Evolutionary conservation across 2,113 vertebrate species (phyloP).

Genomic region (Paradoxurus hermaphroditus): DNA sequence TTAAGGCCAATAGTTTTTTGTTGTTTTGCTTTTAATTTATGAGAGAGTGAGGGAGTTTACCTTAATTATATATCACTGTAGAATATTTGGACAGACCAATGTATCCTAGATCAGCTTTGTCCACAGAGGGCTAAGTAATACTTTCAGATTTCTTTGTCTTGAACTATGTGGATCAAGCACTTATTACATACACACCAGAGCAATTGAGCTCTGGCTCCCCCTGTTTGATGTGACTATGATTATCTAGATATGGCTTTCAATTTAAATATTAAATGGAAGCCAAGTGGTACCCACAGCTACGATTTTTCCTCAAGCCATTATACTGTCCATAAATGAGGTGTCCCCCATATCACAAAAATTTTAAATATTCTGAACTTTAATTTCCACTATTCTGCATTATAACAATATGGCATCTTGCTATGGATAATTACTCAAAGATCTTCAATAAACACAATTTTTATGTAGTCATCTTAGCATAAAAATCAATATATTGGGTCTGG

Average conservation of each 20-base stretch:
- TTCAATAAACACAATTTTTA: background rate
- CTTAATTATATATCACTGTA: background rate
- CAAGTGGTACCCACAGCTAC: background rate
- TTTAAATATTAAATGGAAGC: background rate
- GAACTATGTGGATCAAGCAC: background rate
- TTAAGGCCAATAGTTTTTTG: background rate
- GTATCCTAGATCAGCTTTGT: background rate
- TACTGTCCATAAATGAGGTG: background rate
- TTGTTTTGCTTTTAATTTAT: background rate
- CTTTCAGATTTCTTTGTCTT: background rate
- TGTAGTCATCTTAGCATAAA: background rate
- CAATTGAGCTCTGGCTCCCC: background rate
- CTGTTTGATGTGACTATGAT: background rate
- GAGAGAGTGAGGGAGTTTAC: background rate
- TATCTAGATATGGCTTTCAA: background rate
- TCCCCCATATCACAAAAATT: background rate
- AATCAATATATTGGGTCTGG: background rate
- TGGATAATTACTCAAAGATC: background rate
- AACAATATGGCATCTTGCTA: background rate
- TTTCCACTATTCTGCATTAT: background rate
- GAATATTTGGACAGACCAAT: background rate
- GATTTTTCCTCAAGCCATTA: background rate
- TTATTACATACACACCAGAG: background rate
- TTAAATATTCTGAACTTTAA: background rate
- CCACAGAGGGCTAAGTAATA: background rate